These are phyloP conservation scores for Engystomops pustulosus DNA, from an alignment of 2,113 vertebrate genomes.

Conservation along the genomic window DNA sequence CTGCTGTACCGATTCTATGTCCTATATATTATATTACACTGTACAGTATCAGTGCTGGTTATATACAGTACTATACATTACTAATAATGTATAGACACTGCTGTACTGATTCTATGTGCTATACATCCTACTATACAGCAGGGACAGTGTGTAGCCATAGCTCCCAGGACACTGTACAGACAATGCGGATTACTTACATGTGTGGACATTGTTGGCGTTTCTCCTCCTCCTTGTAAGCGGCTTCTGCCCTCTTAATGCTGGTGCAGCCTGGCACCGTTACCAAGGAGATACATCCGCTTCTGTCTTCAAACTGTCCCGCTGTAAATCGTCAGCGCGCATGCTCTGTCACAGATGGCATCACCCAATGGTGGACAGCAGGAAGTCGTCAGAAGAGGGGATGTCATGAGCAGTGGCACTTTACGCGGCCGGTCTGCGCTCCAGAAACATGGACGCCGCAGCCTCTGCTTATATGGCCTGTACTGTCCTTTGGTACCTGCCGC, in stretches of 20 bases:
- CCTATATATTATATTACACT: too few species aligned
- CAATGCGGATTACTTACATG: background rate
- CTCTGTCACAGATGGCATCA: background rate
- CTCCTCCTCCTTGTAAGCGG: background rate
- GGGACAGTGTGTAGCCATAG: too few species aligned
- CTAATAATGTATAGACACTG: too few species aligned
- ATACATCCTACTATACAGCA: too few species aligned
- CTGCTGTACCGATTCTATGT: too few species aligned
- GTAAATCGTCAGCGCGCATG: background rate
- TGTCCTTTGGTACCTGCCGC: background rate
- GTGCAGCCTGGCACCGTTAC: background rate
- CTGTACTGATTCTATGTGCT: too few species aligned
- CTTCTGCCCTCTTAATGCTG: background rate
- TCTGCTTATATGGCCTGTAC: too few species aligned
- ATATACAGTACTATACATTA: too few species aligned
- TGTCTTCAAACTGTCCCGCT: slow-evolving; percentile 49
- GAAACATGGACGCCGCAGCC: background rate
- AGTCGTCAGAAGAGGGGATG: background rate
- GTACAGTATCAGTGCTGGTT: too few species aligned
- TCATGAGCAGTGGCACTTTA: too few species aligned
- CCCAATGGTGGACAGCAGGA: too few species aligned
- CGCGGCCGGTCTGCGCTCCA: background rate
- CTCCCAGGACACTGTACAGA: background rate
- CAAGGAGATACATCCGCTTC: slow-evolving; percentile 18
- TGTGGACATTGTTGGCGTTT: background rate